Base-by-base conservation (phyloP, 2,797 vertebrate genomes). In the Eremophila alpestris region DNA sequence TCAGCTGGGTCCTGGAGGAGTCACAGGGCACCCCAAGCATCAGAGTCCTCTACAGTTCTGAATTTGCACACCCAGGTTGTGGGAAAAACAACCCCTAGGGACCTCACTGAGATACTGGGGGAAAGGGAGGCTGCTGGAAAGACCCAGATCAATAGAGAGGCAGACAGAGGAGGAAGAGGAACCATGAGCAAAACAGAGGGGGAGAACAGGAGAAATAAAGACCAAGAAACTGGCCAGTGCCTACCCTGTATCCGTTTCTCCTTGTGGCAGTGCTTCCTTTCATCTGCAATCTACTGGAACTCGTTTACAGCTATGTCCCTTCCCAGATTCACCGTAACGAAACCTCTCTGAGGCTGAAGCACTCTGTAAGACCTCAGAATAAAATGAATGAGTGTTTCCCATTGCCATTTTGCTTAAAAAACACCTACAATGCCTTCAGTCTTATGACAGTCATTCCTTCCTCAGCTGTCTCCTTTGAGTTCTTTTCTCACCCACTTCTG, bases 361-460 rank as follows among this genome's bases (percentile, higher is more conserved):
- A 22, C 52, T 69, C 51, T 63, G 29, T 71, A 59, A 70, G 23
- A 80, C 23, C 74, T 84, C 16, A 32, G 62, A 55, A 92, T 87
- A 84, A 68, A 89, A 81, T 59, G 51, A 93, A 79, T 89, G 59
- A 73, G 58, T 77, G 62, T 64, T 94, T 73, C 69, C 40, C 73
- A 49, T 89, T 16, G 0, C 24, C 78, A 38, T 68, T 73, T 68
- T 59, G 43, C 75, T 87, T 78, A 30, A 78, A 64, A 75, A 22
- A 0, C 16, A 83, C 27, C 82, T 81, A 88, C 84, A 83, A 55
- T 87, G 38, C 51, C 58, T 89, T 88, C 59, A 70, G 89, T 83
- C 87, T 78, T 96, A 62, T 96, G 82, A 91, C 32, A 95, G 84
- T 88, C 87, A 89, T 89, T 87, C 62, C 71, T 91, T 91, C 69